Evolutionary conservation across 2,797 vertebrate species (phyloP), one percentile per base, ranked within the genome.

Genomic region (Cryptoblepharus egeriae): DNA sequence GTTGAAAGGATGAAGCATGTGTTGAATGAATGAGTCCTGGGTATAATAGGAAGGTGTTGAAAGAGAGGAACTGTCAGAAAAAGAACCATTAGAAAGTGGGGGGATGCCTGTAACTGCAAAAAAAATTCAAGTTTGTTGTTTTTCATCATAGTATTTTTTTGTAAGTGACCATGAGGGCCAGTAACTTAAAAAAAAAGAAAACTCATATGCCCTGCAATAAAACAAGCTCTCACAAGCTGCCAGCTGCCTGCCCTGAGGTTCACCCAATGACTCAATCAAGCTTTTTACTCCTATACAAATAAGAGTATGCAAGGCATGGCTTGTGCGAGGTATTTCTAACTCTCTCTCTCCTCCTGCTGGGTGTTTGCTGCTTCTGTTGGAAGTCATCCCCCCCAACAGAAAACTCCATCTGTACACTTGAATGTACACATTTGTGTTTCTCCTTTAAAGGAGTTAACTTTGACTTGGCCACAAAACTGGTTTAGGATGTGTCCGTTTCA

Each of bases 301-400:
- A 52, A 52, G 49, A 52, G 76, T 69, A 37, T 3, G 72, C 35
- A 60, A 5, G 9, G 35, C 70, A 74, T 79, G 57, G 39, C 76
- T 83, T 81, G 77, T 49, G 10, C 4, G 26, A 64, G 63, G 45
- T 0, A 58, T 87, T 91, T 89, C 0, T 0, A 84, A 74, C 82
- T 79, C 88, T 88, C 81, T 86, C 65, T 68, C 55, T 68, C 75
- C 49, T 85, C 76, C 45, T 87, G 63, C 57, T 81, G 82, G 88
- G 77, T 89, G 90, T 92, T 91, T 87, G 65, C 63, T 88, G 49
- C 63, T 85, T 49, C 55, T 82, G 63, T 37, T 92, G 83, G 65
- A 86, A 88, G 82, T 79, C 61, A 80, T 57, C 20, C 22, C 80
- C 85, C 82, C 52, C 42, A 64, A 69, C 4, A 42, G 70, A 91